Evolutionary conservation across 2,113 vertebrate genomes (phyloP).

Genomic region (Nothocercus julius): DNA sequence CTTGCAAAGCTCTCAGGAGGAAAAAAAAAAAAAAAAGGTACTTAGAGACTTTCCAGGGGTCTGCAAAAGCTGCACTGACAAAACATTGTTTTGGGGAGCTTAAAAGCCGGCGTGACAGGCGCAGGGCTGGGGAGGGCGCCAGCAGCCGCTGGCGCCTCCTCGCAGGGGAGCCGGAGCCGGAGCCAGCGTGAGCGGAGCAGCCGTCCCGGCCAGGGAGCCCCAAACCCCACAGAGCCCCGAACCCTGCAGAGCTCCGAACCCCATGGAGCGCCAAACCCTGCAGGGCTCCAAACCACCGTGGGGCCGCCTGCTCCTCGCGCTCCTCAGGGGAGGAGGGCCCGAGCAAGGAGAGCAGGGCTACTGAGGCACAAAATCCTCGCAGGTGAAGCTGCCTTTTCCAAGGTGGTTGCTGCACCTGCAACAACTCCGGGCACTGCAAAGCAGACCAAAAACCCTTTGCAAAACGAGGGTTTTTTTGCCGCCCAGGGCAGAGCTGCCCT

Average conservation of each 20-base stretch:
- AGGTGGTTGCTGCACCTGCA: too few species aligned
- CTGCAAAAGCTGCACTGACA: not conserved
- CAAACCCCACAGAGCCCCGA: not conserved
- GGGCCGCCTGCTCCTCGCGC: not conserved
- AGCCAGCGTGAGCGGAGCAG: too few species aligned
- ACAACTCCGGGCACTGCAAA: not conserved
- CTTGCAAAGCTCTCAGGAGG: not conserved
- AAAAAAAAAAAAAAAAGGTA: not conserved
- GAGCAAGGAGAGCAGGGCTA: not conserved
- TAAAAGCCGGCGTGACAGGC: not conserved
- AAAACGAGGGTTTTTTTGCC: not conserved
- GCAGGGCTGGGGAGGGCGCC: not conserved
- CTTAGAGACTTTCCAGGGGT: not conserved
- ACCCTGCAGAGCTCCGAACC: too few species aligned
- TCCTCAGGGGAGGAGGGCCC: not conserved
- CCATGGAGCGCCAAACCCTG: too few species aligned
- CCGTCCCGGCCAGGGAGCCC: too few species aligned
- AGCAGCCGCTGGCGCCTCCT: not conserved
- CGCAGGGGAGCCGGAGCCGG: not conserved
- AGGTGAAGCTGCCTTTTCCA: not conserved
- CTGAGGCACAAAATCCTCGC: accelerated
- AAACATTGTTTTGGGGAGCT: not conserved
- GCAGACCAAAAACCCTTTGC: not conserved
- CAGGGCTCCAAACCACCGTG: not conserved
- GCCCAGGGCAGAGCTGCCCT: not conserved